A percentile compares a stretch with the other conserved stretches of the same genome.
These are phyloP conservation scores for Eptesicus fuscus DNA, from an alignment of 2,113 vertebrate genomes.

Conservation along the genomic window DNA sequence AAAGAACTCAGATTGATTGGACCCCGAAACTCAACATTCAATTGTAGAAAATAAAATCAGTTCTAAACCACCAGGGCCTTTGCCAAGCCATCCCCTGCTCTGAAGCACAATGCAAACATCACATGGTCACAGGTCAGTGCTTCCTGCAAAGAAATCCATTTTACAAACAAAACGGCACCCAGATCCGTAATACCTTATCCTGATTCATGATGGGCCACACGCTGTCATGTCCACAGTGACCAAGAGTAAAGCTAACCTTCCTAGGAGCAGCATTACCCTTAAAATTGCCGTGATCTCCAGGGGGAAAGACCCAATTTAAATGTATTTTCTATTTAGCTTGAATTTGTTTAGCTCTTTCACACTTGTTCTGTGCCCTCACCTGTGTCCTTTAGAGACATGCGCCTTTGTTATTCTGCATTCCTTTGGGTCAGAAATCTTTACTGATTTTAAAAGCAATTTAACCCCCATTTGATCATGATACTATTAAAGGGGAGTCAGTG, in stretches of 20 bases:
- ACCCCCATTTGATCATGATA: not conserved
- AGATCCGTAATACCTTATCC: not conserved
- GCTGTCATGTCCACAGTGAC: not conserved
- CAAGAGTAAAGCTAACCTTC: conserved; percentile 41
- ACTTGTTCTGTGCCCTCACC: not conserved
- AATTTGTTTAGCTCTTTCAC: conserved; percentile 39
- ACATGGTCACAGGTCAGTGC: conserved; percentile 46
- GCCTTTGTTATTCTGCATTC: not conserved
- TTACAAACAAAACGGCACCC: conserved; percentile 59
- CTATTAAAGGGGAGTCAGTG: not conserved
- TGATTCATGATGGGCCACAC: conserved; percentile 18
- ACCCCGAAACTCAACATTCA: conserved; percentile 66
- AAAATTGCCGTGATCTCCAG: conserved; percentile 44
- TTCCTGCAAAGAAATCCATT: conserved; percentile 63
- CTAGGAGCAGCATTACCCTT: not conserved
- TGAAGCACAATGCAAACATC: conserved; percentile 50
- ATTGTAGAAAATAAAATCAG: conserved; percentile 60
- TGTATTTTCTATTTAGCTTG: conserved; percentile 19
- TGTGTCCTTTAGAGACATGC: conserved; percentile 19
- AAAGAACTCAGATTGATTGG: conserved; percentile 56
- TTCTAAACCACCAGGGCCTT: conserved; percentile 30
- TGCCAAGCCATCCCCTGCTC: conserved; percentile 45
- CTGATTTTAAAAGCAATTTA: not conserved
- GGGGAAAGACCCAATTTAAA: conserved; percentile 51
- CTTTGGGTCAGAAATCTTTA: not conserved